Base-by-base conservation (phyloP, 2,888 invertebrate genomes). In the Morpho helenor region DNA sequence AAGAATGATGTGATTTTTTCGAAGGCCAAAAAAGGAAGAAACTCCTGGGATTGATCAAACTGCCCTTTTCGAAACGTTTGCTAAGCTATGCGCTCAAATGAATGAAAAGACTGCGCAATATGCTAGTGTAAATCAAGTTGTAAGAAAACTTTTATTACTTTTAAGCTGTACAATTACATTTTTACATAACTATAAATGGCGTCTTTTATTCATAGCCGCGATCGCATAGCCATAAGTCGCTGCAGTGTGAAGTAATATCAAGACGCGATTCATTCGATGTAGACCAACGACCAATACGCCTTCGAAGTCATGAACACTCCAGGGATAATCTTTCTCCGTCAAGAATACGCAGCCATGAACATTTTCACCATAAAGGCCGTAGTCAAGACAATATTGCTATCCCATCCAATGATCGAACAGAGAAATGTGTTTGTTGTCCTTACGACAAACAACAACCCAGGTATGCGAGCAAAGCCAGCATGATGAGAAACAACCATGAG, bases 201-300 rank as follows among this genome's bases (percentile, higher is more conserved):
- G 62, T 40, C 54, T 43, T n/a, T 53, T 22, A 41, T 23, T 22
- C 42, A 7, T 31, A 87, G 88, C 68, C 72, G 9, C 79, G 81
- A 43, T 74, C 78, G n/a, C 80, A 79, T 16, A 89, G 89, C 51
- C 84, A 89, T 67, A 88, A 88, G 68, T 89, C 89, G 2, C 66
- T 89, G 39, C 87, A 89, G 69, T 87, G 87, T 61, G 85, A 87
- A 70, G 83, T 76, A 2, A 31, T 65, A 10, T 58, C 79, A 0
- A 73, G 63, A 51, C 70, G 66, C 7, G 77, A 78, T 7, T 46
- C 69, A 0, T 71, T 72, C 61, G 75, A 80, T 5, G 62, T 63
- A 1, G 80, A 81, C 6, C 73, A 73, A 2, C 76, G 71, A 5
- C 81, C 80, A 8, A 74, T 73, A 2, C 72, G 74, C 9, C 62